phyloP scores from a whole-genome alignment of 2,888 invertebrate genomes.

The Philaethria dido region DNA sequence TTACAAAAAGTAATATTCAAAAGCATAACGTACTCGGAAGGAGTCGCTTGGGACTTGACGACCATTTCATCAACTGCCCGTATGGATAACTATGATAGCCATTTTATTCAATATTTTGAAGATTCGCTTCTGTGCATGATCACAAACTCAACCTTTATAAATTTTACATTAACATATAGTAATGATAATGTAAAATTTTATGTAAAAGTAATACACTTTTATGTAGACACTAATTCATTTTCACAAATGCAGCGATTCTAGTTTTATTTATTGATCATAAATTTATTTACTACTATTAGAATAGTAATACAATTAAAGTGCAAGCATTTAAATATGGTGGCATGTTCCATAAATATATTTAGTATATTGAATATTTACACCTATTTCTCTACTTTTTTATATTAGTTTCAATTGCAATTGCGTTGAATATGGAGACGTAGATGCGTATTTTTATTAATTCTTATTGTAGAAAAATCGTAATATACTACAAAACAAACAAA shows the following conservation, averaged over 20 bases:
- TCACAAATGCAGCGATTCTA: too few relatives aligned
- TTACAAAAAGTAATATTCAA: constrained; percentile 13
- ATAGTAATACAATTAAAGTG: too few relatives aligned
- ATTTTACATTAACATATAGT: neutral
- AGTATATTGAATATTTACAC: too few relatives aligned
- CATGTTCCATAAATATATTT: too few relatives aligned
- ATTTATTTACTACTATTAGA: too few relatives aligned
- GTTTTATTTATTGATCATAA: too few relatives aligned
- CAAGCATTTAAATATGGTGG: too few relatives aligned
- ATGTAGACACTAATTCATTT: too few relatives aligned
- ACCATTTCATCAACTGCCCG: constrained; percentile 13
- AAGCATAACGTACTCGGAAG: constrained; percentile 2
- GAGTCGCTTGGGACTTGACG: constrained; percentile 9
- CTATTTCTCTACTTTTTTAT: too few relatives aligned
- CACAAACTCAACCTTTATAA: neutral
- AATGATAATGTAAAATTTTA: neutral
- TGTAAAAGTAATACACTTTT: neutral
- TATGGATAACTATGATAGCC: constrained; percentile 2
- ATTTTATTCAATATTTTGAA: constrained; percentile 6
- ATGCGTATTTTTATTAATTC: too few relatives aligned
- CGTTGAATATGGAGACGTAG: too few relatives aligned
- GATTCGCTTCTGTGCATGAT: neutral
- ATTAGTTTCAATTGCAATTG: too few relatives aligned
- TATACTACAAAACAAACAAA: neutral
- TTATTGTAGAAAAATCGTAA: neutral